phyloP scores from a whole-genome alignment of 2,113 vertebrate species.

The Amphiprion ocellaris region DNA sequence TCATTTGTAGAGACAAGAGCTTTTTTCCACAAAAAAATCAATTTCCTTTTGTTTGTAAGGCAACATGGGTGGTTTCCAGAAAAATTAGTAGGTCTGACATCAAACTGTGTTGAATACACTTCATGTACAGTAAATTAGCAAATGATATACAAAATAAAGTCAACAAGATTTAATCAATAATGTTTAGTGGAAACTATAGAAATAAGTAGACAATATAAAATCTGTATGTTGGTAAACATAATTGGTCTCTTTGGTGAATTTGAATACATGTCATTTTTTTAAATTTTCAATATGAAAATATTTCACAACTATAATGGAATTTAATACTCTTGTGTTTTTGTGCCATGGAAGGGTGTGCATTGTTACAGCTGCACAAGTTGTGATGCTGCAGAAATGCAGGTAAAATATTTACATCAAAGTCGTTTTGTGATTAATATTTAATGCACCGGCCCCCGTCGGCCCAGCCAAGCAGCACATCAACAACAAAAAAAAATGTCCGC shows the following conservation, averaged over 20 bases:
- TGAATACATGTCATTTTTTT: slow-evolving; percentile 32
- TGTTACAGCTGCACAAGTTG: background rate
- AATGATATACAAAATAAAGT: slow-evolving; percentile 44
- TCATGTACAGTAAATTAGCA: slow-evolving; percentile 22
- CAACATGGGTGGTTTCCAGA: slow-evolving; percentile 66
- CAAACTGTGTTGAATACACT: slow-evolving; percentile 41
- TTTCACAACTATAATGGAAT: slow-evolving; percentile 11
- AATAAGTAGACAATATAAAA: slow-evolving; percentile 35
- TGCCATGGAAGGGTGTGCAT: background rate
- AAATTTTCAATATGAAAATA: slow-evolving; percentile 39
- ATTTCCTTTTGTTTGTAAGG: slow-evolving; percentile 74
- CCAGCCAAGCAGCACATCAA: slow-evolving; percentile 23
- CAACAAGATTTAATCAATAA: slow-evolving; percentile 35
- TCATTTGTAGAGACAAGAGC: slow-evolving; percentile 53
- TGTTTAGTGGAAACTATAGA: slow-evolving; percentile 46
- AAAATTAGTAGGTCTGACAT: slow-evolving; percentile 36
- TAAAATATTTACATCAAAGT: slow-evolving; percentile 53
- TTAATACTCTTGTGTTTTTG: background rate
- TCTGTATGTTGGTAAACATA: slow-evolving; percentile 54
- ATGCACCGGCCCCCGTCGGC: slow-evolving; percentile 1
- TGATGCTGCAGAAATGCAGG: slow-evolving; percentile 4
- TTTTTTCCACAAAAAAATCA: slow-evolving; percentile 43
- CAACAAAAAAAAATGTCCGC: background rate
- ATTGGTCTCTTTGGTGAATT: slow-evolving; percentile 73
- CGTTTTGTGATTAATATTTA: slow-evolving; percentile 12